phyloP scores from a whole-genome alignment of 1,140 invertebrate genomes.

The Cydia fagiglandana region DNA sequence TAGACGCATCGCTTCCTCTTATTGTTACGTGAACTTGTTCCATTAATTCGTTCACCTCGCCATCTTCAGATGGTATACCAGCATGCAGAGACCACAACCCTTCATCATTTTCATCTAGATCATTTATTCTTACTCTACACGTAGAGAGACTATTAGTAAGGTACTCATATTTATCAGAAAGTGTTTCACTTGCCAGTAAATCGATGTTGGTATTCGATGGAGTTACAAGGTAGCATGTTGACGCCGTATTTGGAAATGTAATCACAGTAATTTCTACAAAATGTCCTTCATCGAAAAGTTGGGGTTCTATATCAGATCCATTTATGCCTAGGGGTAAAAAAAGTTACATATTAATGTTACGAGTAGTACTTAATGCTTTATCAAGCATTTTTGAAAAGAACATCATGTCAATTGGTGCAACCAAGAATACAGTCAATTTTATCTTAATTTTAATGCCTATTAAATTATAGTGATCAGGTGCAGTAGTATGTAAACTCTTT shows the following conservation, averaged over 20 bases:
- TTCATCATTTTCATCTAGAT: conserved; percentile 8
- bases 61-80: neutral
- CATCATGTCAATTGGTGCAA: no score
- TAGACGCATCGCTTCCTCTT: neutral
- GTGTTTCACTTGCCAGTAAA: neutral
- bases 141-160: neutral
- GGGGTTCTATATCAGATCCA: conserved; percentile 9
- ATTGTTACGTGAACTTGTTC: neutral
- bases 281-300: conserved; percentile 2
- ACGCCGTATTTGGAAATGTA: neutral
- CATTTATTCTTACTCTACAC: conserved; percentile 21
- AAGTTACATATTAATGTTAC: no score
- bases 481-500: no score
- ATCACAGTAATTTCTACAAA: neutral
- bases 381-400: no score
- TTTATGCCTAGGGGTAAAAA: neutral
- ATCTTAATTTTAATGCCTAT: no score
- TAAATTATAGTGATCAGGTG: no score
- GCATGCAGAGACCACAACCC: conserved; percentile 16
- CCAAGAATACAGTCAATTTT: no score
- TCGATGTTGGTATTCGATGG: neutral
- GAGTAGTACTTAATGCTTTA: no score
- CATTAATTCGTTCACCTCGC: neutral
- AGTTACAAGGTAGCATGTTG: conserved; percentile 15
- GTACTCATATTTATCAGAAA: conserved; percentile 8